Base-by-base conservation (phyloP, 1,140 invertebrate species). In the Drusus annulatus region DNA sequence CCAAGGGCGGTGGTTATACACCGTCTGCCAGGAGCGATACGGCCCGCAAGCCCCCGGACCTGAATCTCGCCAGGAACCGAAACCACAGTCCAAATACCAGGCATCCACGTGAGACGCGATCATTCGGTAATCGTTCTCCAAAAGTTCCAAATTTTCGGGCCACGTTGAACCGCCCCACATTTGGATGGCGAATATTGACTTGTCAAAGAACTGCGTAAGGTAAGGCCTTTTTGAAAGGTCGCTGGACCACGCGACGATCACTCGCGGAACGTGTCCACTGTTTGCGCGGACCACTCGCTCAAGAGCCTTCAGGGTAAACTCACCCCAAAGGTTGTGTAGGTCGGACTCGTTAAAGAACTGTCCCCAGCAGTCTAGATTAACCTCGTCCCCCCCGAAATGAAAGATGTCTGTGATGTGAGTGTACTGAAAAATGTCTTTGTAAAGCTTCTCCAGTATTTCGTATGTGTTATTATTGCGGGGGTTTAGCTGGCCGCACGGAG, bases 31-130 rank as follows among this genome's bases (percentile, higher is more conserved):
- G 1, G 93, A 94, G 56, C 93, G 91, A 85, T 96, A 96, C 1
- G 95, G 94, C 5, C 94, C 93, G 84, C 95, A 96, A 54, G 94
- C 94, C 0, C 93, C 94, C 58, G 87, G 89, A 78, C 90, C 83
- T 83, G 90, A 86, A 86, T 94, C 94, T 7, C 95, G 88, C 95
- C 95, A 96, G 56, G 92, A 93, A 1, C 94, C 94, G 85, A 95
- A 96, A 0, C 95, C 95, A 84, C 95, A 96, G 84, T 96, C 95
- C 73, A 97, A 89, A 87, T 96, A 96, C 95, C 94, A 96, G 1
- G 94, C 94, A 85, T 96, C 95, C 31, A 95, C 94, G 85, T 96
- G 95, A 0, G 95, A 96, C 45, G 96, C 87, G 31, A 96, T 93
- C n/a, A 95, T 90, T 19, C 93, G 91, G 86, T 93, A 96, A 0